Evolutionary conservation across 2,797 vertebrate genomes (phyloP), one percentile per base, ranked within the genome.

Genomic region (Chiroxiphia lanceolata): DNA sequence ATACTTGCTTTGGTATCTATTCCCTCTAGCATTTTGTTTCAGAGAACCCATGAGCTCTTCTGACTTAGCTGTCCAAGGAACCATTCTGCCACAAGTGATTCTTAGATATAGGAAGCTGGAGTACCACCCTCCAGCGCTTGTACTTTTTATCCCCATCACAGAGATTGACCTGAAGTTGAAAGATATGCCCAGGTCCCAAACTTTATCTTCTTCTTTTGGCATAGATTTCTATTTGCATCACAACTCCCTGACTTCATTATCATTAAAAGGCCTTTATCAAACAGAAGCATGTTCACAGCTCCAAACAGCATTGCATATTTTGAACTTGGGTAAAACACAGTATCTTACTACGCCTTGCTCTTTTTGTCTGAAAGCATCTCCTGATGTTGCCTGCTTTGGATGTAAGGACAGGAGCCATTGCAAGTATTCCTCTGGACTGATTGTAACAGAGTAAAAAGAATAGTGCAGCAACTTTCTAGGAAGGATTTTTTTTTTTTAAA

Each of bases 401-500:
- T 77, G 64, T 75, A 84, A 76, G 38, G 63, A 50, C 50, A 69
- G 80, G 16, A 82, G 67, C 14, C 13, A 25, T 27, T 70, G 48
- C 64, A 87, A 64, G 29, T 76, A 75, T 56, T 93, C 53, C 61
- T 83, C 68, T 70, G 83, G 27, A 61, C 65, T 44, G 38, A 44
- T 17, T 31, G 47, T 51, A 76, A 50, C 9, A 18, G n/a, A 69
- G 47, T 25, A 83, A 84, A 96, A 94, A 76, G 26, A 79, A 79
- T 34, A 90, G 53, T 9, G 78, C 77, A 70, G 57, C 45, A 89
- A 94, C 94, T 95, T 96, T 92, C 84, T 94, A 96, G 87, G 82
- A 95, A 95, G 78, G 36, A 6, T 1, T 69, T 84, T 82, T 81
- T 81, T 74, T 90, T 87, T 6, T 4, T 14, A 88, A 94, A 72